Conservation (phyloP, 2,888 invertebrate species). For the Ptychoptera albimana region DNA sequence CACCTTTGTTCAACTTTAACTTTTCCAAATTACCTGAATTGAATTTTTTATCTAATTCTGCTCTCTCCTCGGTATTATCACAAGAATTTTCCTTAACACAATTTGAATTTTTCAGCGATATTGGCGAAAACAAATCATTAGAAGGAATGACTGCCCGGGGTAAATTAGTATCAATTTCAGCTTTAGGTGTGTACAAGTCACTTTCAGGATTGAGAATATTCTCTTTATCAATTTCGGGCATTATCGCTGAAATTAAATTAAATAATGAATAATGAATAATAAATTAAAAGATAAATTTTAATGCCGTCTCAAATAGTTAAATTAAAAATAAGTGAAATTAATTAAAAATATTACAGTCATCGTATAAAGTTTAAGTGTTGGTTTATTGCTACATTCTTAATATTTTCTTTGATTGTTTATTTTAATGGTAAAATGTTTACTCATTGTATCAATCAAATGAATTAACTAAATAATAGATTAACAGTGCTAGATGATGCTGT, state of each 20-base stretch:
- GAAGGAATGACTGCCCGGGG: not conserved
- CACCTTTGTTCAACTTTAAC: not conserved
- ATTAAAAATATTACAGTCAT: too few relatives aligned
- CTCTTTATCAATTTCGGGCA: conserved; percentile 30
- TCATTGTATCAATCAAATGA: too few relatives aligned
- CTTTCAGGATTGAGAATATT: conserved; percentile 1
- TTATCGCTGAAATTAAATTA: conserved; percentile 16
- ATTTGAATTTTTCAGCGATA: not conserved
- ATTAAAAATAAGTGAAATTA: too few relatives aligned
- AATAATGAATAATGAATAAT: not conserved
- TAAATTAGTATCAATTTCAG: not conserved
- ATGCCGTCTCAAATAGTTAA: too few relatives aligned
- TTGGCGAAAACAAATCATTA: not conserved
- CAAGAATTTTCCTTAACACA: not conserved
- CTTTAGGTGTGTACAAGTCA: not conserved
- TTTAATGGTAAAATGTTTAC: too few relatives aligned
- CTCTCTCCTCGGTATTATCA: not conserved
- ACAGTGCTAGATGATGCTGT: too few relatives aligned
- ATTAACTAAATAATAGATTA: too few relatives aligned
- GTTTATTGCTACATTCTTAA: too few relatives aligned
- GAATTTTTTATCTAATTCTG: conserved; percentile 1
- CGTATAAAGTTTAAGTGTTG: too few relatives aligned
- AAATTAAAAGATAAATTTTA: too few relatives aligned
- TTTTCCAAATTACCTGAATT: conserved; percentile 6
- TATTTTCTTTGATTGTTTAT: too few relatives aligned